Evolutionary conservation across 2,888 invertebrate species (phyloP).

Genomic region (Villa cingulata): DNA sequence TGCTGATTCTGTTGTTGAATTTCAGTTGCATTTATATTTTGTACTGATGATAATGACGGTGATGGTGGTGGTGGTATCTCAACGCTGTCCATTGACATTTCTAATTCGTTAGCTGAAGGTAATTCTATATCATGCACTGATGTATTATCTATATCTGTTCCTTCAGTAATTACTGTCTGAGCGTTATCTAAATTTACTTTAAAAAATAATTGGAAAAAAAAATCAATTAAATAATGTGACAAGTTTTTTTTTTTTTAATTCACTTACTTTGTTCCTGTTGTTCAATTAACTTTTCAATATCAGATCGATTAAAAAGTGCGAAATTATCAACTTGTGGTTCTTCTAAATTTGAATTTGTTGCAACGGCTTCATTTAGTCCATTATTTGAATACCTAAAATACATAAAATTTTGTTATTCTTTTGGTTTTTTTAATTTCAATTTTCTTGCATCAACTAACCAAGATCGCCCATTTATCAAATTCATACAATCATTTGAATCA

Average conservation of each 20-base stretch:
- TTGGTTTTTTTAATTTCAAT: conserved; percentile 15
- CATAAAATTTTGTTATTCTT: background rate
- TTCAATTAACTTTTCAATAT: conserved; percentile 3
- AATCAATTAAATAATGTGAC: background rate
- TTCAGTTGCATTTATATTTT: too few species aligned
- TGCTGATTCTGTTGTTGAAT: too few species aligned
- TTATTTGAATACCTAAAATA: conserved; percentile 11
- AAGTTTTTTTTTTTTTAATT: too few species aligned
- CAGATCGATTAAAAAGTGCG: conserved; percentile 11
- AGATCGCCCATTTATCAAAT: conserved; percentile 23
- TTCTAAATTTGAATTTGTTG: conserved; percentile 1
- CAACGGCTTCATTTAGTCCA: conserved; percentile 11
- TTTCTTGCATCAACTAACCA: conserved; percentile 20
- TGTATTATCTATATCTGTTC: background rate
- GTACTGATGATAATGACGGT: background rate
- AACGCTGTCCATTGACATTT: background rate
- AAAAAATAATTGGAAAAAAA: background rate
- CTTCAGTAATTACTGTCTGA: too few species aligned
- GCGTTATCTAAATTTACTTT: background rate
- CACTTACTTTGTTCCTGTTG: conserved; percentile 1
- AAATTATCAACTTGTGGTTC: conserved; percentile 10
- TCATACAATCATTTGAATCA: conserved; percentile 33
- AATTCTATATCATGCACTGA: background rate
- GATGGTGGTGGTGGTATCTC: background rate
- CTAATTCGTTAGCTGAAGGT: background rate